Percentiles rank a stretch among this genome's conserved stretches.
phyloP scores from a whole-genome alignment of 2,888 invertebrate genomes.

The Psococerastis gibbosa region DNA sequence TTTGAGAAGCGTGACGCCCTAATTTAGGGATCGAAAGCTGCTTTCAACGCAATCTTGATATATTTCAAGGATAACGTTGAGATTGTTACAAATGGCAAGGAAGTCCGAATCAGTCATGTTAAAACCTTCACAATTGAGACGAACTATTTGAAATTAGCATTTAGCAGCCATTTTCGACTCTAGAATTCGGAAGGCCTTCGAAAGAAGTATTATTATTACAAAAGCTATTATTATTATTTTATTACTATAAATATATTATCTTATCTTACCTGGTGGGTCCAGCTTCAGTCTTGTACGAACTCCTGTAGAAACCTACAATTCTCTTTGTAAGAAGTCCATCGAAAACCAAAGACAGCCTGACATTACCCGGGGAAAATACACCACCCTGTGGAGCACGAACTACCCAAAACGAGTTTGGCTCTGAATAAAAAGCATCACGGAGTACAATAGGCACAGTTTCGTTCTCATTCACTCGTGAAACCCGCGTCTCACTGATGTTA shows the following conservation, averaged over 20 bases:
- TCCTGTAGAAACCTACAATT: conserved; percentile 41
- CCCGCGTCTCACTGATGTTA: conserved; percentile 27
- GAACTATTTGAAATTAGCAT: no score
- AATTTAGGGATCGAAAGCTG: no score
- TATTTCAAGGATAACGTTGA: not conserved
- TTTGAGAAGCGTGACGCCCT: no score
- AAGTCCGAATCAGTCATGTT: no score
- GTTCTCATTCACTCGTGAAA: conserved; percentile 19
- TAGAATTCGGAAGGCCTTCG: no score
- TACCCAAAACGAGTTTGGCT: conserved; percentile 17
- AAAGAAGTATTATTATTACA: no score
- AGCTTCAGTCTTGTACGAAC: conserved; percentile 27
- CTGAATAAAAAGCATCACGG: conserved; percentile 14
- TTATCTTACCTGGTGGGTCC: not conserved
- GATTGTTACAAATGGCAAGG: no score
- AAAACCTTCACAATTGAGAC: no score
- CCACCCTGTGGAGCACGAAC: conserved; percentile 16
- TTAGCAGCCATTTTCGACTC: no score
- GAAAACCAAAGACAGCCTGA: conserved; percentile 31
- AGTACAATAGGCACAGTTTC: conserved; percentile 13
- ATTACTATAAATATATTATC: no score
- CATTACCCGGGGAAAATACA: conserved; percentile 23
- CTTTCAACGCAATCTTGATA: conserved; percentile 10
- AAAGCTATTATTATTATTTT: no score
- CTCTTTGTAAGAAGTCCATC: conserved; percentile 32